Evolutionary conservation across 2,797 vertebrate genomes (phyloP).

Genomic region (Pagetopsis macropterus): DNA sequence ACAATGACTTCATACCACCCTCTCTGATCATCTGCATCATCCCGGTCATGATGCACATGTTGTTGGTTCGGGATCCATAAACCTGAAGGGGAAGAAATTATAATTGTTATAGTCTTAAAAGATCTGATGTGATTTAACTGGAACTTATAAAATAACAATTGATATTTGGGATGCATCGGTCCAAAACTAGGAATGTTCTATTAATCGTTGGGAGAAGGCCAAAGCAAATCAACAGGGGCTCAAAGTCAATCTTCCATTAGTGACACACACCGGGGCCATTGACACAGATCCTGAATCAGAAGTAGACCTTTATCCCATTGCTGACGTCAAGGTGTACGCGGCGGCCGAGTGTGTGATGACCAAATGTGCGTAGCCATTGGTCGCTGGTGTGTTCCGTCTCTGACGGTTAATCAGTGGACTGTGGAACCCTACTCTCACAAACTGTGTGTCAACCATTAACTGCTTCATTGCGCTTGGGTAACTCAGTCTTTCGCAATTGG

Average conservation of each 20-base stretch:
- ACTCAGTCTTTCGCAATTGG: constrained; percentile 32
- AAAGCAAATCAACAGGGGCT: fast-evolving
- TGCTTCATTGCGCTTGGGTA: constrained; percentile 27
- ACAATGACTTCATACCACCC: constrained; percentile 89
- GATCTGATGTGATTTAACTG: not conserved
- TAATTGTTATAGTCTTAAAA: not conserved
- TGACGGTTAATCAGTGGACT: constrained; percentile 28
- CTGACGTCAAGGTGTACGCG: not conserved
- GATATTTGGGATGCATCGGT: no score
- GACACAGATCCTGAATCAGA: constrained; percentile 21
- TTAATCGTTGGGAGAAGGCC: not conserved
- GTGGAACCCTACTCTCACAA: not conserved
- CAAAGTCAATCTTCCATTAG: constrained; percentile 16
- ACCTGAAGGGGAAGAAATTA: constrained; percentile 80
- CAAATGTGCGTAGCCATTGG: constrained; percentile 5
- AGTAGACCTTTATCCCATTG: not conserved
- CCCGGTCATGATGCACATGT: constrained; percentile 93
- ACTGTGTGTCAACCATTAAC: constrained; percentile 60
- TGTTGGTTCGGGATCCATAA: constrained; percentile 92
- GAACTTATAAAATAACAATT: no score
- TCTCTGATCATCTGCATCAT: constrained; percentile 95
- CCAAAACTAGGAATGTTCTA: not conserved
- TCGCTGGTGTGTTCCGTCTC: not conserved
- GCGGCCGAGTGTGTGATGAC: constrained; percentile 19
- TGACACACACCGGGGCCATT: constrained; percentile 25